Base-by-base conservation (phyloP, 1,140 invertebrate genomes). In the Adelges cooleyi region DNA sequence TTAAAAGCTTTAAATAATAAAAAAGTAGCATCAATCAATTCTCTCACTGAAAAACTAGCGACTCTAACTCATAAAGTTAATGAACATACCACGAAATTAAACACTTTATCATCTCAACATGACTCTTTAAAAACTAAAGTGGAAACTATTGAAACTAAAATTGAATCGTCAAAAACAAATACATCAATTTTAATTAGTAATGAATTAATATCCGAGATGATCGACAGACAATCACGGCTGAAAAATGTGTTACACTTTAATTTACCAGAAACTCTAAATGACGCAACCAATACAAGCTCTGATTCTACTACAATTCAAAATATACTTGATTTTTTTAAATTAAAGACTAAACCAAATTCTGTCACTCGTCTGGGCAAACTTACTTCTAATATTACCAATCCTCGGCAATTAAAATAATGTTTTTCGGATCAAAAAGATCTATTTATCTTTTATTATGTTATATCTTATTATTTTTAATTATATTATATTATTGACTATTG, bases 1-100 rank as follows among this genome's bases (percentile, higher is more conserved):
- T 50, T 27, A 50, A 50, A 50, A 50, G n/a, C 23, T 50, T 17
- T 23, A 50, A 50, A 50, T 50, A 50, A 50, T 50, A 50, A 50
- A 50, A 1, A 25, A 50, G 3, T 50, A 8, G 0, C 23, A 2
- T 50, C 48, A 23, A 29, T 50, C 13, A 50, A 50, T 25, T 29
- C 23, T 50, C 48, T 50, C 6, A 25, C 15, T 50, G 23, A 50
- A 17, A 50, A 50, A 50, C 1, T 50, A 50, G 25, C 25, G n/a
- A 5, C 48, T n/a, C 1, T 50, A 0, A 25, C 48, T 2, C 23
- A 50, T 17, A 50, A 50, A 50, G 6, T 50, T 8, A 50, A 50
- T 50, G 15, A 17, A n/a, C 48, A 25, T 50, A 25, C 48, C 48
- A 29, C 48, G n/a, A 11, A 50, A 50, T 50, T 27, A 23, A 50